A percentile compares a stretch with the other conserved stretches of the same genome.
Conservation (phyloP, 2,888 invertebrate genomes). For the Phanerotoma sp. region DNA sequence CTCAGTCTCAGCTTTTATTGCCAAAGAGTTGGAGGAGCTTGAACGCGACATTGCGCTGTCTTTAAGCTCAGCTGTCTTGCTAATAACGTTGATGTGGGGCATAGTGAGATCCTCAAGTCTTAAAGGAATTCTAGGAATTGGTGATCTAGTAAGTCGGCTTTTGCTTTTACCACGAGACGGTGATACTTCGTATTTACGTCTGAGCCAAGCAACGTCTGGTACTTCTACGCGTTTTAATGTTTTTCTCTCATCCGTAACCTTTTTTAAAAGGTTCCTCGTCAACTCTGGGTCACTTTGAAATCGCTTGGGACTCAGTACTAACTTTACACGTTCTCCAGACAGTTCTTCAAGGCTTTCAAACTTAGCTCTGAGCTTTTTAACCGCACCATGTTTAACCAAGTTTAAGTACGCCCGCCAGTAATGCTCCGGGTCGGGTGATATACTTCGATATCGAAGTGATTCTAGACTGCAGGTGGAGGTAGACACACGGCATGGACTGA, state of each 20-base stretch:
- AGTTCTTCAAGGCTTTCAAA: constrained; percentile 71
- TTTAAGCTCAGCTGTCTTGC: constrained; percentile 73
- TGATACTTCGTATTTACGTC: constrained; percentile 67
- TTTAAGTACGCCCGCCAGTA: constrained; percentile 71
- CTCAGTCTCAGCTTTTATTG: constrained; percentile 48
- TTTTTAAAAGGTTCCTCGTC: constrained; percentile 62
- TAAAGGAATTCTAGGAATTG: constrained; percentile 65
- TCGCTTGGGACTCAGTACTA: constrained; percentile 56
- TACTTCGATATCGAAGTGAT: constrained; percentile 70
- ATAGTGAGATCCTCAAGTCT: constrained; percentile 73
- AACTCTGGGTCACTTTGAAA: constrained; percentile 81
- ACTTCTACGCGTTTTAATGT: constrained; percentile 59
- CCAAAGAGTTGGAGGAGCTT: constrained; percentile 37
- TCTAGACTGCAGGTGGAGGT: constrained; percentile 65
- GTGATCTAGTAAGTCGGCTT: constrained; percentile 59
- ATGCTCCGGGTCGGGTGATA: constrained; percentile 73
- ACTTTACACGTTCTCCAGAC: constrained; percentile 41
- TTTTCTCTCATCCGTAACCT: constrained; percentile 57
- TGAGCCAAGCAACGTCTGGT: constrained; percentile 65
- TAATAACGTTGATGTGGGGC: constrained; percentile 90
- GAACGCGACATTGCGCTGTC: constrained; percentile 33
- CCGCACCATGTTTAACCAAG: constrained; percentile 75
- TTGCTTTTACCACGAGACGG: constrained; percentile 60
- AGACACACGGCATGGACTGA: constrained; percentile 53
- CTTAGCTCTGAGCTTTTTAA: constrained; percentile 73